A percentile compares a stretch with the other conserved stretches of the same genome.
phyloP scores from a whole-genome alignment of 2,113 vertebrate genomes.

The Phaethornis superciliosus region DNA sequence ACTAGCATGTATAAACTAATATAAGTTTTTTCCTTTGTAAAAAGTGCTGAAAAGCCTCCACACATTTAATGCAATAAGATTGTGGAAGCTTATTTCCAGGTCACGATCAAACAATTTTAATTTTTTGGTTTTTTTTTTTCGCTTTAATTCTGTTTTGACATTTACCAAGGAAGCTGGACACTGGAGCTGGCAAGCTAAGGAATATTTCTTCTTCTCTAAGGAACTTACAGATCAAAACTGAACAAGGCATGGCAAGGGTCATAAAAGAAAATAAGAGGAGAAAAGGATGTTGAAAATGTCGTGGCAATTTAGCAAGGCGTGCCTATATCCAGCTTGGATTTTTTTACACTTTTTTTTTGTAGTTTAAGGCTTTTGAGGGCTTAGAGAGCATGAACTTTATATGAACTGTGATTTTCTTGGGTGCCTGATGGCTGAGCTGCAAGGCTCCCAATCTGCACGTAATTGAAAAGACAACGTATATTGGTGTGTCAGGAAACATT shows the following conservation, averaged over 20 bases:
- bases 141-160: not conserved
- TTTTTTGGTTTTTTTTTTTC: no score
- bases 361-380: not conserved
- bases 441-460: not conserved
- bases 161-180: not conserved
- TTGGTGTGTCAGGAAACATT: slow-evolving; percentile 25
- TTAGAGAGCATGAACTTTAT: slow-evolving; percentile 40
- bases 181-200: not conserved
- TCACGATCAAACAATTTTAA: not conserved
- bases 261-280: not conserved
- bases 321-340: not conserved
- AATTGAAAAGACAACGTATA: slow-evolving; percentile 44
- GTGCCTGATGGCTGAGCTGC: slow-evolving; percentile 1
- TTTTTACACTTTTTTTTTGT: not conserved
- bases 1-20: not conserved
- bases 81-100: not conserved
- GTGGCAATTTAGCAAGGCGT: not conserved
- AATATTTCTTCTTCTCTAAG: not conserved
- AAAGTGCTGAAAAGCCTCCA: not conserved
- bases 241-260: not conserved
- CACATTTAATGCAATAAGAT: not conserved
- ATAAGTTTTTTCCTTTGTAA: not conserved
- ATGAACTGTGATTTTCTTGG: slow-evolving; percentile 27
- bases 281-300: not conserved
- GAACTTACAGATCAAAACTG: not conserved